These are phyloP conservation scores for Pinctada fucata DNA, from an alignment of 2,888 invertebrate genomes.

Conservation along the genomic window DNA sequence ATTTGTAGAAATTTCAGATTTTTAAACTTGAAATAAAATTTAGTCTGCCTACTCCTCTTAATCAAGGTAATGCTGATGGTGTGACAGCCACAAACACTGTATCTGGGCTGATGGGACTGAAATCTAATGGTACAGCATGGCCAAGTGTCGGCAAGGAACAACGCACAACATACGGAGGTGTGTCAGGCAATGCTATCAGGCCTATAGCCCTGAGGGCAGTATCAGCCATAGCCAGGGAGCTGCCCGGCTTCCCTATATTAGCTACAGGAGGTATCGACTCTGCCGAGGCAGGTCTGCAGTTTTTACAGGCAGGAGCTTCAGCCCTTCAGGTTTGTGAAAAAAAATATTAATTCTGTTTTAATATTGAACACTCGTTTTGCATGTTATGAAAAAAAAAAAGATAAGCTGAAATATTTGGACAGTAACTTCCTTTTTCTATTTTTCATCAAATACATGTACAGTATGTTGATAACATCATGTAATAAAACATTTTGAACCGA, in stretches of 20 bases:
- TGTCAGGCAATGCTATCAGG: conserved; percentile 94
- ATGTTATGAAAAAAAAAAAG: too few species aligned
- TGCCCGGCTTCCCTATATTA: conserved; percentile 94
- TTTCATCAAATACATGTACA: too few species aligned
- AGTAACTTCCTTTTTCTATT: too few species aligned
- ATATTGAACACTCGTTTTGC: too few species aligned
- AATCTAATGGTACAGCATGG: conserved; percentile 91
- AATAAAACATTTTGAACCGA: too few species aligned
- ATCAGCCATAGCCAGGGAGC: conserved; percentile 87
- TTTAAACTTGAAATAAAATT: too few species aligned
- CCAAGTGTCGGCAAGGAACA: conserved; percentile 89
- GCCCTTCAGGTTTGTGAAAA: conserved; percentile 86
- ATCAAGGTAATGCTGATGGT: conserved; percentile 90
- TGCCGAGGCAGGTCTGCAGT: conserved; percentile 96
- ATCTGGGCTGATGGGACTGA: conserved; percentile 93
- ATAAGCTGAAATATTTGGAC: too few species aligned
- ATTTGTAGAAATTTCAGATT: too few species aligned
- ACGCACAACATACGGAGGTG: conserved; percentile 94
- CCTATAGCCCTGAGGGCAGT: conserved; percentile 95
- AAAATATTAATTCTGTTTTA: not conserved
- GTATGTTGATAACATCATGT: too few species aligned
- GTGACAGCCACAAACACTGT: conserved; percentile 99
- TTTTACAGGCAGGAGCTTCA: conserved; percentile 93
- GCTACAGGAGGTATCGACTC: conserved; percentile 99
- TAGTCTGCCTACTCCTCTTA: too few species aligned